Evolutionary conservation across 1,140 invertebrate species (phyloP), one percentile per base, ranked within the genome.

Genomic region (Eubasilissa regina): DNA sequence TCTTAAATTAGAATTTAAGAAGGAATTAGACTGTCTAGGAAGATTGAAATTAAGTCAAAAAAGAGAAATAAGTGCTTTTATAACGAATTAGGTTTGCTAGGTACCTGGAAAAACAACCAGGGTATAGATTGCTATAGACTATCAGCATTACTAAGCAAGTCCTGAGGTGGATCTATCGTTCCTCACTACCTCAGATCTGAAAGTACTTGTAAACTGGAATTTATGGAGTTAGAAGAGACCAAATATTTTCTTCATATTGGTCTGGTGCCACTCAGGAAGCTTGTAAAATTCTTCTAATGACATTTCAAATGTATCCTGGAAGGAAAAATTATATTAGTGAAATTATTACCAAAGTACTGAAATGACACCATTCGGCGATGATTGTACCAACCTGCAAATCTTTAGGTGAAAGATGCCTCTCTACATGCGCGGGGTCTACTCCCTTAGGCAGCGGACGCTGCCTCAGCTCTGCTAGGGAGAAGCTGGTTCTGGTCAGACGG

Each of bases 251-350:
- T 97, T 97, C 78, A 97, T 86, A 84, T 96, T 93, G 25, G 93
- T 94, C 87, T 97, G 95, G 86, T 97, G 97, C 97, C 97, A 98
- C 11, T 92, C 85, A 51, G 96, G 96, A 66, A 97, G 89, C 77
- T 92, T 91, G 84, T 93, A 91, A 87, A 97, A 98, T 84, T 97
- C 95, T 80, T 94, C 93, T 86, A 94, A 94, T 77, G 90, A 92
- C 91, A 97, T 94, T 62, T 93, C 92, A 78, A 98, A 90, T 44
- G 95, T 89, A 86, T 94, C 91, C 92, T 95, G 87, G 78, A 83
- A 84, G 80, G 19, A 4, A 12, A n/a, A 47, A 15, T n/a, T n/a
- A n/a, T 45, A 66, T 15, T 15, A 66, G 7, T 66, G 1, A 35
- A 35, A 35, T 35, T 35, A 35, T 1, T 35, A 35, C 1, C 25